Evolutionary conservation across 2,797 vertebrate species (phyloP).

Genomic region (Xyrichtys novacula): DNA sequence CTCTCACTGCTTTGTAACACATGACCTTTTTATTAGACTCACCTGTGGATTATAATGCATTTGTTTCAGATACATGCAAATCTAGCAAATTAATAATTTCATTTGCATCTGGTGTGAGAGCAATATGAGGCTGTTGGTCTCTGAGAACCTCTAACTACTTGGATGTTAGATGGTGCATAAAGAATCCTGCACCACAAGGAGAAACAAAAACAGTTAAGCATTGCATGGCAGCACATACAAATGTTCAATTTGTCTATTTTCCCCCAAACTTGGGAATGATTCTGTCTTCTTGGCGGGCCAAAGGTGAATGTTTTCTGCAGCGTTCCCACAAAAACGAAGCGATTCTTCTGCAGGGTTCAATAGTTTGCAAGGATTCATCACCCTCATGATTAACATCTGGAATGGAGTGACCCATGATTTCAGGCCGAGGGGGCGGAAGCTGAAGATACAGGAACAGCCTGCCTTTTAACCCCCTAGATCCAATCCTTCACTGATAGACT

Average conservation of each 20-base stretch:
- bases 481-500: conserved; percentile 2
- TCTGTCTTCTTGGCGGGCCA: conserved; percentile 27
- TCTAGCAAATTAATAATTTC: too few species aligned
- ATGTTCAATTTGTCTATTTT: conserved; percentile 19
- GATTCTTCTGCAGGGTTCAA: conserved; percentile 49
- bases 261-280: not conserved
- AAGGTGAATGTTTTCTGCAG: conserved; percentile 47
- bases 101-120: too few species aligned
- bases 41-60: too few species aligned
- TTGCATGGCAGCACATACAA: not conserved
- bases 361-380: conserved; percentile 31
- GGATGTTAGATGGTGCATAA: not conserved
- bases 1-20: too few species aligned
- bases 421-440: conserved; percentile 38
- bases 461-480: conserved; percentile 38
- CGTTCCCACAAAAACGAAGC: conserved; percentile 52
- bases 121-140: not conserved
- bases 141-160: not conserved
- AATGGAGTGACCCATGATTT: conserved; percentile 70
- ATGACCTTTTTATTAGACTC: too few species aligned
- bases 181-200: not conserved
- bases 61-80: too few species aligned
- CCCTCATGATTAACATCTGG: conserved; percentile 75
- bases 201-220: not conserved
- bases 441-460: conserved; percentile 45